A percentile compares a stretch with the other conserved stretches of the same genome.
phyloP scores from a whole-genome alignment of 2,888 invertebrate species.

The Pyrgus malvae region DNA sequence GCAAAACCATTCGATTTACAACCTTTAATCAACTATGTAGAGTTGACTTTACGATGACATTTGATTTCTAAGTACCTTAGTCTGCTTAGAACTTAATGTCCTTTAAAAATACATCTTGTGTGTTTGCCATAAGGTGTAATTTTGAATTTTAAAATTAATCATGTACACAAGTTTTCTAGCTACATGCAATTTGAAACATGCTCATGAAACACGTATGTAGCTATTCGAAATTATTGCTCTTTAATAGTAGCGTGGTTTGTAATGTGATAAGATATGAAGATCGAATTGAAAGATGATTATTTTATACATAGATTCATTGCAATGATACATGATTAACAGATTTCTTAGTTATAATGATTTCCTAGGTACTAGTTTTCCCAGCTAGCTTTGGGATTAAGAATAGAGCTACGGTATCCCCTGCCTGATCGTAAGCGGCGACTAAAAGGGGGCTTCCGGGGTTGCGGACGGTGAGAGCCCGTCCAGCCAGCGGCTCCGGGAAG shows the following conservation, averaged over 20 bases:
- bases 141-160: not conserved
- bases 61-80: not conserved
- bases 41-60: not conserved
- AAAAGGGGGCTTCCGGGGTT: too few species aligned
- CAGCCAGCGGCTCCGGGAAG: too few species aligned
- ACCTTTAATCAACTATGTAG: not conserved
- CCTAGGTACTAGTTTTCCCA: too few species aligned
- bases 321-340: too few species aligned
- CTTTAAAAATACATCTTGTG: not conserved
- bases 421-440: too few species aligned
- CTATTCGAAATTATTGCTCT: slow-evolving; percentile 20
- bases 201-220: slow-evolving; percentile 23
- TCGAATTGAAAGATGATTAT: slow-evolving; percentile 13
- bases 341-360: too few species aligned
- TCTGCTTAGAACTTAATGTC: not conserved
- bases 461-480: too few species aligned
- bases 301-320: not conserved
- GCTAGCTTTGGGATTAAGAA: too few species aligned
- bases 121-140: not conserved
- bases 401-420: too few species aligned
- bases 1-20: not conserved
- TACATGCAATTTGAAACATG: slow-evolving; percentile 17
- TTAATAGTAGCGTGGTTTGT: slow-evolving; percentile 14
- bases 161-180: slow-evolving; percentile 6
- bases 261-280: slow-evolving; percentile 5